A percentile compares a stretch with the other conserved stretches of the same genome.
Conservation (phyloP, 1,140 invertebrate species). For the Dreissena polymorpha region DNA sequence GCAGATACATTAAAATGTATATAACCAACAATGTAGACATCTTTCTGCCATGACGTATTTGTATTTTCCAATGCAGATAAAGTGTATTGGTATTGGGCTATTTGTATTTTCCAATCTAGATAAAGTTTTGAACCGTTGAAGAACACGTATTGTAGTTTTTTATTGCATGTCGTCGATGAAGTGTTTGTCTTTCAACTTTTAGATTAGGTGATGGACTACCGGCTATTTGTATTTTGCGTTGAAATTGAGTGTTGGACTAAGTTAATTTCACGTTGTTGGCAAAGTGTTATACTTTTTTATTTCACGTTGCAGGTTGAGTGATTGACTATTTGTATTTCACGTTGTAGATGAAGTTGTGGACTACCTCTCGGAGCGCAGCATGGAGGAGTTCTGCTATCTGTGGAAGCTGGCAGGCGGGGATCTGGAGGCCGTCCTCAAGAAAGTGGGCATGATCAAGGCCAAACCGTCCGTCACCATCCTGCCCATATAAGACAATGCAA, state of each 20-base stretch:
- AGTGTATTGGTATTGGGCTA: too few relatives aligned
- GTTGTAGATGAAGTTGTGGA: conserved; percentile 63
- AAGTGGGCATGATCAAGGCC: conserved; percentile 91
- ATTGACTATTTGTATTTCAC: not conserved
- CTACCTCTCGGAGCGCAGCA: conserved; percentile 80
- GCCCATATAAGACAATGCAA: not conserved
- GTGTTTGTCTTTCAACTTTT: not conserved
- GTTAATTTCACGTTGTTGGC: too few relatives aligned
- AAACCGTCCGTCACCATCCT: conserved; percentile 72
- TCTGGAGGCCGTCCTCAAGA: conserved; percentile 93
- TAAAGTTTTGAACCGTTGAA: too few relatives aligned
- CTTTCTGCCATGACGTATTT: too few relatives aligned
- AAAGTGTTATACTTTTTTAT: not conserved
- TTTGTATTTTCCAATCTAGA: too few relatives aligned
- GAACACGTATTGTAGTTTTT: too few relatives aligned
- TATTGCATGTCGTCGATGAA: not conserved
- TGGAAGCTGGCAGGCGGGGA: conserved; percentile 98
- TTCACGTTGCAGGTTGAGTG: not conserved
- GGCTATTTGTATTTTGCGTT: not conserved
- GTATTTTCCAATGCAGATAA: too few relatives aligned
- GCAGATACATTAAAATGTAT: too few relatives aligned
- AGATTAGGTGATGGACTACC: not conserved
- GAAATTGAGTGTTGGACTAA: not conserved
- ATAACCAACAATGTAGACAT: too few relatives aligned
- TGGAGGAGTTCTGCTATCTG: conserved; percentile 94